Base-by-base conservation (phyloP, 1,140 invertebrate species). In the Chrysopa pallens region DNA sequence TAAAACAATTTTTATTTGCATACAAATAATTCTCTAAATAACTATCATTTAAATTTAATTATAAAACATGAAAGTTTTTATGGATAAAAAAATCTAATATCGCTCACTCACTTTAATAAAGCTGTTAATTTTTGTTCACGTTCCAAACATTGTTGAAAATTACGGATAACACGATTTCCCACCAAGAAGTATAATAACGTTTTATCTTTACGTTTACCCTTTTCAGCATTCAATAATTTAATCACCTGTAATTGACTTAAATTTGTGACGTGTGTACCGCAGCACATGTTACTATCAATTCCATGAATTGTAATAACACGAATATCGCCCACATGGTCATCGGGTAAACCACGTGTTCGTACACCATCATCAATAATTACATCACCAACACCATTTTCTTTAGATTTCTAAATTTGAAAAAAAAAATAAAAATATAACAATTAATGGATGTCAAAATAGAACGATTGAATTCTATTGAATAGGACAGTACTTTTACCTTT, bases 261-360 rank as follows among this genome's bases (percentile, higher is more conserved):
- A 61, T 83, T 85, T 4, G 67, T 68, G 2, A 88, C 80, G 62
- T 90, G 85, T 1, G 85, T 90, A 14, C 85, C 85, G 64, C 85
- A 90, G 58, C 85, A 90, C 69, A 87, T 76, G 52, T 84, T 85
- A 29, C 70, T 68, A 48, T 88, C 84, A 36, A 87, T 56, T 33
- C 69, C 70, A 35, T 70, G 66, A 44, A 83, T 84, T 29, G 67
- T 72, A n/a, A 88, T 71, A 6, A 87, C 73, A 40, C 84, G 59
- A 6, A 85, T 75, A 29, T 72, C 68, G 1, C 81, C 80, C 46
- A 62, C 66, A 50, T 81, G 78, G 54, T 87, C 83, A 42, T 76
- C 77, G 6, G 84, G 84, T 29, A 88, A 58, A 4, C 80, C 81
- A 47, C 80, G 59, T 17, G 71, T 72, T 43, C 59, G 50, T 3